Base-by-base conservation (phyloP, 2,888 invertebrate species). In the Tetrapedia diversipes region DNA sequence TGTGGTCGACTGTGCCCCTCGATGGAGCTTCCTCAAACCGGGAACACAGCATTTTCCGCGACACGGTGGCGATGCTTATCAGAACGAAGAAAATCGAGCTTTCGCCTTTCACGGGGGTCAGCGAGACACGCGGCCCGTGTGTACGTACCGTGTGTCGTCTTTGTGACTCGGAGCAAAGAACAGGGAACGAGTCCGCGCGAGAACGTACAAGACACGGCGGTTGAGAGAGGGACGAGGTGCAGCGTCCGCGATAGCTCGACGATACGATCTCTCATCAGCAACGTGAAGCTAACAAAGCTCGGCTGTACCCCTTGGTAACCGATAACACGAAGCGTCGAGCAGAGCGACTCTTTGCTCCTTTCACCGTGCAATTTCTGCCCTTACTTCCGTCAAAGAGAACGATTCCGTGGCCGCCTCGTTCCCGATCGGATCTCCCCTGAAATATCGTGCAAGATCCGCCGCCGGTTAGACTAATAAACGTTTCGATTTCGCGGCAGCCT, bases 241-340 rank as follows among this genome's bases (percentile, higher is more conserved):
- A 34, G 43, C 63, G 49, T 41, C 39, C 51, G 60, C 69, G 73
- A 82, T 77, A 74, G 49, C 41, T 63, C 68, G 73, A 64, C 66
- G 80, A 83, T 82, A 78, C 83, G 80, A 82, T 82, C 80, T 83
- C 82, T 82, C 82, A 83, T 83, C 83, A 80, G 75, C 72, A 73
- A 78, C 75, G 59, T 64, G 73, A 83, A 73, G 65, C 77, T 78
- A 82, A 82, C 83, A 82, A 82, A 82, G 82, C 83, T 72, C 69
- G 68, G 24, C 64, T 68, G 70, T 61, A 64, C 39, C 59, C 71
- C 37, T 45, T 54, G 60, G 65, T 65, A 77, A 69, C 73, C 74
- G 77, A 79, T 79, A 79, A 73, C 64, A 22, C 65, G 79, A 76
- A 67, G 47, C 69, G 53, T 79, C 61, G 65, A 66, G 66, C 49